Evolutionary conservation across 2,797 vertebrate species (phyloP), one percentile per base, ranked within the genome.

Genomic region (Chaetodon trifasciatus): DNA sequence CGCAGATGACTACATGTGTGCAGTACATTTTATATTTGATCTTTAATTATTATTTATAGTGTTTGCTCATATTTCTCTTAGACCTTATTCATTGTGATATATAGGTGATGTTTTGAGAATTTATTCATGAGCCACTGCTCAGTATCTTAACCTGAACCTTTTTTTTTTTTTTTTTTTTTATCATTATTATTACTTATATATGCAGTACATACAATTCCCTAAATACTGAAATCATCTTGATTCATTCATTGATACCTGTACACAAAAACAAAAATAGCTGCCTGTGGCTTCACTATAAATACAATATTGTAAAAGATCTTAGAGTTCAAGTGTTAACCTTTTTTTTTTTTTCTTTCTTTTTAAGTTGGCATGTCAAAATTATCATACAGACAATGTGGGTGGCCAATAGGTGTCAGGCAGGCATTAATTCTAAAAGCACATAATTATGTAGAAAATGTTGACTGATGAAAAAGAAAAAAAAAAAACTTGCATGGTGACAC

Each of bases 361-460:
- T 61, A 13, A 47, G 10, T 35, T 44, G 28, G 55, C 55, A 93
- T 95, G 73, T 75, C 95, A 96, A 95, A 95, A 83, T 84, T 67
- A 79, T 76, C 49, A 72, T 82, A 82, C 49, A 65, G 57, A 56
- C 67, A 50, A 76, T 94, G 91, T 94, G 89, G 95, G 94, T 95
- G 95, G 94, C 60, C 82, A 94, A 94, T 95, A 94, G 96, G 81
- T 98, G 96, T 97, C 97, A 98, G 97, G 92, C 94, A 96, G 95
- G 95, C 96, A 97, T 97, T 98, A 96, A 98, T 97, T 97, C 95
- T 95, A 96, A 97, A 97, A 97, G 70, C 95, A 96, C 95, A 95
- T 98, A 98, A 98, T 99, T 97, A 98, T 97, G 95, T 95, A 95
- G 96, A 91, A 96, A 97, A 96, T 97, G 97, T 96, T 97, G 97